phyloP scores from a whole-genome alignment of 2,797 vertebrate genomes.

The Labroides dimidiatus region DNA sequence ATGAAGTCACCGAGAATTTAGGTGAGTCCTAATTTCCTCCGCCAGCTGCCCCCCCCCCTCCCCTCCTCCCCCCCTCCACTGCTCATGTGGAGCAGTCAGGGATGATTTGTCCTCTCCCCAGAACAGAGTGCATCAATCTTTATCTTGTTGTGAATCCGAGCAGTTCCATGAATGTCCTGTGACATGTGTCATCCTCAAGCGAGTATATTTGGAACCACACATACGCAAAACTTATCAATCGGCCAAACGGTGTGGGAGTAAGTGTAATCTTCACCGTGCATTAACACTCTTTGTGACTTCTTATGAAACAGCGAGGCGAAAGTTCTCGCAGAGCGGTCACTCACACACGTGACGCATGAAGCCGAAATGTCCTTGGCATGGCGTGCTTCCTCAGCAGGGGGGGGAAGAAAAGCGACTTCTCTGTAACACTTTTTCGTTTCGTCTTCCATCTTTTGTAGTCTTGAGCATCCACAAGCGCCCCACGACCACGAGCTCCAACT shows the following conservation, averaged over 20 bases:
- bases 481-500: constrained; percentile 87
- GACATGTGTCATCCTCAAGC: constrained; percentile 19
- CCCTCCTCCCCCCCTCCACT: no score
- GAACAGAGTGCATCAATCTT: constrained; percentile 64
- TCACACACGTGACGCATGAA: constrained; percentile 34
- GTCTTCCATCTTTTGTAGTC: constrained; percentile 64
- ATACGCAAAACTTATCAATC: constrained; percentile 21
- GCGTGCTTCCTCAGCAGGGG: background rate
- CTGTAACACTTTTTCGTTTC: constrained; percentile 27
- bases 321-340: constrained; percentile 33
- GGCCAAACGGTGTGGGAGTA: constrained; percentile 30
- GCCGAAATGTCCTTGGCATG: constrained; percentile 37
- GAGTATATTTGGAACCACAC: constrained; percentile 25
- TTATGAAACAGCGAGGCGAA: constrained; percentile 33
- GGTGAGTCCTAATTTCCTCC: constrained; percentile 84
- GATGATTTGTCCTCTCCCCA: constrained; percentile 55
- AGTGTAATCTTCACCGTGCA: constrained; percentile 34
- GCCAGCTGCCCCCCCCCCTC: constrained; percentile 42
- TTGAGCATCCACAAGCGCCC: constrained; percentile 96
- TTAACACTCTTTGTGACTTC: constrained; percentile 32
- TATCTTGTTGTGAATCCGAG: constrained; percentile 38
- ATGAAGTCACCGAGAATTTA: constrained; percentile 98
- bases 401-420: constrained; percentile 4
- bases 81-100: constrained; percentile 31
- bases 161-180: constrained; percentile 17